Base-by-base conservation (phyloP, 1,140 invertebrate genomes). In the Parapsyche elsis region DNA sequence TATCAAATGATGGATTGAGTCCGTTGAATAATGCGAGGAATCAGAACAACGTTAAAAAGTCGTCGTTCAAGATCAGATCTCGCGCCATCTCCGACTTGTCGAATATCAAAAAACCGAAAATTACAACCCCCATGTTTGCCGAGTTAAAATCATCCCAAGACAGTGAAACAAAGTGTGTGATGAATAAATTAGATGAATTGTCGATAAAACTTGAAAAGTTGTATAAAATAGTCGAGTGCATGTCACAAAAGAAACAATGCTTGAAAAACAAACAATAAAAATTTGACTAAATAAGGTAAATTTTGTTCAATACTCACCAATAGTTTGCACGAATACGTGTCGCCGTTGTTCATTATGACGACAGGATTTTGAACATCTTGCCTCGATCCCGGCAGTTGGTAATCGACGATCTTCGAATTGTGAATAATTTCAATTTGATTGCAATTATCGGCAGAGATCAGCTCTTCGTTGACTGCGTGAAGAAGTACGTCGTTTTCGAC, bases 401-500 rank as follows among this genome's bases (percentile, higher is more conserved):
- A 92, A n/a, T 87, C 82, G 78, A 89, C 86, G 78, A 93, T 87
- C 84, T 89, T 89, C 0, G 89, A 84, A 79, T 88, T 84, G 85
- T 92, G 88, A 9, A 88, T 67, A 1, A 92, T 85, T 26, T 87
- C 84, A 1, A 92, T 87, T 84, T 67, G n/a, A 14, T 81, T 81
- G 14, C 30, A 61, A 16, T 84, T 84, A 30, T 82, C 76, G 5
- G 83, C 30, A 5, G 85, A 85, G 9, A 80, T 82, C 30, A 89
- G 79, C 81, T 89, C 87, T 26, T 64, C 89, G 81, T 92, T 91
- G 5, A 97, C 90, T 2, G 95, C 92, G 84, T 94, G 91, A 14
- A 96, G 85, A 61, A 98, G 90, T 5, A 98, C 88, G 89, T 97
- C 93, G 90, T 98, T 99, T 89, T 99, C 97, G n/a, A 98, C 94